Percentiles rank a stretch among this genome's conserved stretches.
These are phyloP conservation scores for Chaenogobius annularis DNA, from an alignment of 2,113 vertebrate genomes.

Conservation along the genomic window DNA sequence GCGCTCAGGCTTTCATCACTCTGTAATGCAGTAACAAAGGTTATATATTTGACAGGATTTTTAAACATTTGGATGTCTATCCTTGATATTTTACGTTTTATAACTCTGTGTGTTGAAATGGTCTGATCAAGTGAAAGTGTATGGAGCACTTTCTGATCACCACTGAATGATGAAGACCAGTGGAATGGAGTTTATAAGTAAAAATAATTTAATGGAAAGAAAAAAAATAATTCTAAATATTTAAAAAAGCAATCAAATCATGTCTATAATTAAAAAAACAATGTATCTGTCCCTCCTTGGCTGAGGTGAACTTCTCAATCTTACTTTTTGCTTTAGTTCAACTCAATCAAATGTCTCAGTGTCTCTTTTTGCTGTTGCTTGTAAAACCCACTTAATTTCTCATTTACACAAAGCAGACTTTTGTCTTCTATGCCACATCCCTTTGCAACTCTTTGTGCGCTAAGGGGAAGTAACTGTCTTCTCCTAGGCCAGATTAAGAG, in stretches of 20 bases:
- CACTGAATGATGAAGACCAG: background rate
- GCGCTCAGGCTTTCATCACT: background rate
- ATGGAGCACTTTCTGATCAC: background rate
- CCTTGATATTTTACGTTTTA: background rate
- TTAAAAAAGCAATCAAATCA: too few species aligned
- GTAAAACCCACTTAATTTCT: background rate
- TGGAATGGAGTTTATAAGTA: too few species aligned
- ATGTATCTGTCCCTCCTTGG: too few species aligned
- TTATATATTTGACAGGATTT: background rate
- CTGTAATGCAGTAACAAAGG: background rate
- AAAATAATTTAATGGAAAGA: too few species aligned
- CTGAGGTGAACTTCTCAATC: background rate
- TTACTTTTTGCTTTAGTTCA: background rate
- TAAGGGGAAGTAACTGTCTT: conserved; percentile 53
- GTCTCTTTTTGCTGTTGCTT: background rate
- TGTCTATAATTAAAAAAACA: too few species aligned
- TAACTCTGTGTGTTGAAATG: background rate
- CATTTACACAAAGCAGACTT: conserved; percentile 32
- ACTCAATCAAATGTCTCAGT: background rate
- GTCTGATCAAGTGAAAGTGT: background rate
- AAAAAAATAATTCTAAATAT: too few species aligned
- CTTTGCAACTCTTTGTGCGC: conserved; percentile 31
- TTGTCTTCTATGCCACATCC: conserved; percentile 23
- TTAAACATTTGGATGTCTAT: too few species aligned
- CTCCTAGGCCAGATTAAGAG: conserved; percentile 65